These are phyloP conservation scores for Drosophila azteca DNA, from an alignment of 1,140 invertebrate species.

Conservation along the genomic window DNA sequence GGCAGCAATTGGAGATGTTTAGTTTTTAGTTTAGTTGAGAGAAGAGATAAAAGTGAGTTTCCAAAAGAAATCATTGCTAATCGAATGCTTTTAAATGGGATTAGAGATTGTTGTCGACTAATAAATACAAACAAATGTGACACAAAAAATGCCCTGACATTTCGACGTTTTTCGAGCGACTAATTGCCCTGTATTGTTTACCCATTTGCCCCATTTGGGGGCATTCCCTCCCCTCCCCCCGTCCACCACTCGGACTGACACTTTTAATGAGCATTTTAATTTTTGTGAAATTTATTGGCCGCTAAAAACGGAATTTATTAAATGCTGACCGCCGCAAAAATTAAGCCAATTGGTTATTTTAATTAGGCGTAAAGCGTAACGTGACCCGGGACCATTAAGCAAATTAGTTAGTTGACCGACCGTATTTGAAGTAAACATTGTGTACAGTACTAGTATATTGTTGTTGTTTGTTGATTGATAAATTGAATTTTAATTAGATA, in stretches of 20 bases:
- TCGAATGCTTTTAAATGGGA: too few relatives aligned
- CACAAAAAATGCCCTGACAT: conserved; percentile 2
- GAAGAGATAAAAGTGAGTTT: too few relatives aligned
- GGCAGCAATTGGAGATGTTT: too few relatives aligned
- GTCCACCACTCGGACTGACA: not conserved
- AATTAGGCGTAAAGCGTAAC: conserved; percentile 60
- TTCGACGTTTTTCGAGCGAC: conserved; percentile 9
- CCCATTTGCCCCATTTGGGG: conserved; percentile 1
- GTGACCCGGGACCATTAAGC: conserved; percentile 43
- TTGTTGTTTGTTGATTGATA: conserved; percentile 20
- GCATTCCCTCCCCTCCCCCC: not conserved
- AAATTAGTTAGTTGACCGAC: conserved; percentile 52
- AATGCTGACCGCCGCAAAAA: conserved; percentile 70
- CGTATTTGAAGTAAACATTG: conserved; percentile 28
- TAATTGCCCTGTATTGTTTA: conserved; percentile 24
- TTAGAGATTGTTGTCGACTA: too few relatives aligned
- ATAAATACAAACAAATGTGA: too few relatives aligned
- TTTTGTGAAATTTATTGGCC: conserved; percentile 32
- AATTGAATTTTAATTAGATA: conserved; percentile 44
- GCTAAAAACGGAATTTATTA: conserved; percentile 50
- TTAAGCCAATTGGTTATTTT: conserved; percentile 66
- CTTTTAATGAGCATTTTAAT: conserved; percentile 34
- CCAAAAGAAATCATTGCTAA: too few relatives aligned
- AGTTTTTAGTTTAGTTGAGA: too few relatives aligned
- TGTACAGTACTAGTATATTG: not conserved